A percentile compares a stretch with the other conserved stretches of the same genome.
Evolutionary conservation across 2,888 invertebrate species (phyloP).

Genomic region (Tetragonula carbonaria): DNA sequence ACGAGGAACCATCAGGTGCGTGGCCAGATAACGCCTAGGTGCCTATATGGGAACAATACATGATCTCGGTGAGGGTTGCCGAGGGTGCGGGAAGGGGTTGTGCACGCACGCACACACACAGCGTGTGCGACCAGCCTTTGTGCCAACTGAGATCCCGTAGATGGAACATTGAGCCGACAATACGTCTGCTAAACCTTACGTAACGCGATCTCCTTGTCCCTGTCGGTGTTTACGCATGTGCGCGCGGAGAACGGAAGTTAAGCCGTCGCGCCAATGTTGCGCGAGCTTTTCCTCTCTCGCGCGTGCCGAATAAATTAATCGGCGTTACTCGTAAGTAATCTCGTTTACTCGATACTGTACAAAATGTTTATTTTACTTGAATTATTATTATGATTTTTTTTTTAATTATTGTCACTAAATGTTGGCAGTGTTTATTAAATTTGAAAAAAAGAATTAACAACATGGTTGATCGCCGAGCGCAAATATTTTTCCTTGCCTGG

Average conservation of each 20-base stretch:
- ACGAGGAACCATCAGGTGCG: conserved; percentile 27
- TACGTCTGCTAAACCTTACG: conserved; percentile 65
- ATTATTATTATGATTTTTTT: too few relatives aligned
- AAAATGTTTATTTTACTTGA: too few relatives aligned
- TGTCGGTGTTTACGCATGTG: conserved; percentile 33
- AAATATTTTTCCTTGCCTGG: too few relatives aligned
- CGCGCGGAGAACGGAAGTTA: conserved; percentile 23
- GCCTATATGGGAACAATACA: conserved; percentile 42
- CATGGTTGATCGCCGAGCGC: too few relatives aligned
- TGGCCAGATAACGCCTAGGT: conserved; percentile 54
- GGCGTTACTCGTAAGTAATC: too few relatives aligned
- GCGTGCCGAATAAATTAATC: not conserved
- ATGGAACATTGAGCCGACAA: conserved; percentile 61
- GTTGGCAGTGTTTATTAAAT: too few relatives aligned
- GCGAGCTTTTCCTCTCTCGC: not conserved
- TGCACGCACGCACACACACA: not conserved
- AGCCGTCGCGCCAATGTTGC: not conserved
- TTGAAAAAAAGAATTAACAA: too few relatives aligned
- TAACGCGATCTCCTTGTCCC: conserved; percentile 66
- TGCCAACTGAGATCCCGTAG: conserved; percentile 60
- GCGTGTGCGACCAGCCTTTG: conserved; percentile 49
- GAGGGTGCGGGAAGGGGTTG: not conserved
- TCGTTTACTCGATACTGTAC: too few relatives aligned
- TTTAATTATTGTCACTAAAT: too few relatives aligned
- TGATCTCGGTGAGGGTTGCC: conserved; percentile 9